phyloP scores from a whole-genome alignment of 2,797 vertebrate species.

The Columba guinea region DNA sequence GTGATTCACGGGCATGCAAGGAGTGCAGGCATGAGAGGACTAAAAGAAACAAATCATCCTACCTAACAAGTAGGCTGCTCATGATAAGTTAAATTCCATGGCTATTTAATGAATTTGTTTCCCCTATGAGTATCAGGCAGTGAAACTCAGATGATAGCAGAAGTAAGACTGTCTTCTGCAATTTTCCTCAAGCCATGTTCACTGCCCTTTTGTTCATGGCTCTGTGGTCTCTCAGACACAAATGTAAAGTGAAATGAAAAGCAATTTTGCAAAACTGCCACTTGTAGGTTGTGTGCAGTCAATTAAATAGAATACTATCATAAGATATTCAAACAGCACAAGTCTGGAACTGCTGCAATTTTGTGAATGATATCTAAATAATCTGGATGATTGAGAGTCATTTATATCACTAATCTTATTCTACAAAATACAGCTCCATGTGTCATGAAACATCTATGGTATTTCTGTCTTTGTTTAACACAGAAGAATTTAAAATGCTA shows the following conservation, averaged over 20 bases:
- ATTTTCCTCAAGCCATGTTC: background rate
- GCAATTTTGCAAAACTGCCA: conserved; percentile 36
- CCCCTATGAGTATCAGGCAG: background rate
- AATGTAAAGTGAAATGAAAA: conserved; percentile 29
- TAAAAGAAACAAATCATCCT: background rate
- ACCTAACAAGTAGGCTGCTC: background rate
- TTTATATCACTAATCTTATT: background rate
- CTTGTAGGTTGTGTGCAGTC: background rate
- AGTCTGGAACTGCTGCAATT: conserved; percentile 6
- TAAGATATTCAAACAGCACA: background rate
- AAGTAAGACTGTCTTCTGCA: background rate
- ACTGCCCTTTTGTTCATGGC: background rate
- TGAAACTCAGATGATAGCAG: background rate
- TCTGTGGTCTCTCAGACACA: background rate
- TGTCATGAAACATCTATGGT: background rate
- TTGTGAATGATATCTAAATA: conserved; percentile 49
- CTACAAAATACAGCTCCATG: conserved; percentile 3
- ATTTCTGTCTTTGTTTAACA: background rate
- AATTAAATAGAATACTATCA: conserved; percentile 25
- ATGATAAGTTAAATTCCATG: background rate
- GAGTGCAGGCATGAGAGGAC: rapidly evolving
- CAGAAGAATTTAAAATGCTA: background rate
- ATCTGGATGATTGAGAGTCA: background rate
- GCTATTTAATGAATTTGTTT: background rate
- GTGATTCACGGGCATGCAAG: background rate